Evolutionary conservation across 2,888 invertebrate genomes (phyloP), one percentile per base, ranked within the genome.

Genomic region (Yponomeuta sedellus): DNA sequence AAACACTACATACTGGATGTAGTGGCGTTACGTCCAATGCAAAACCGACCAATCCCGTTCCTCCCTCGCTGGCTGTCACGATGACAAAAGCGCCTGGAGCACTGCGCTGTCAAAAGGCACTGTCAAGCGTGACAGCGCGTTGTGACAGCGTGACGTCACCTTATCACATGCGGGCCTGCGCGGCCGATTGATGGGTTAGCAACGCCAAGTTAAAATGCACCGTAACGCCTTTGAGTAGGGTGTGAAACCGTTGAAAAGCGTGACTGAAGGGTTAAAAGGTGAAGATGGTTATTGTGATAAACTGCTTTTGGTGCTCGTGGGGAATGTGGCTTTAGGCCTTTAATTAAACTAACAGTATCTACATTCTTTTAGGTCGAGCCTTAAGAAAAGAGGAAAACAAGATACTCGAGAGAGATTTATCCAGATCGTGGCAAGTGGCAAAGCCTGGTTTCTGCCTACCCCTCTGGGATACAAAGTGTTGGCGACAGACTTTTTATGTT

Each of bases 181-280:
- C 1, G 25, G 25, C 59, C 44, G 44, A 52, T 16, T 16, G 44
- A 52, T 34, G 34, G 34, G 34, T 34, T 6, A 6, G 8, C 34
- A 8, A 34, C 6, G 34, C 34, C 8, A 34, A 8, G 5, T 3
- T 34, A 34, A 34, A 34, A 34, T 34, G 34, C 34, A 34, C 34
- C 8, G 34, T 34, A 10, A 34, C 8, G 34, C 34, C 34, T 34
- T 8, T 5, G 34, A 34, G 34, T 34, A 34, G 34, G 34, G 34
- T 34, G 1, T 8, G 0, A 6, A 34, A 34, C 8, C 34, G 34
- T 34, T 34, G 8, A 34, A 34, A 6, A 34, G 25, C 3, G 59
- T 22, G 10, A 59, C 11, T 59, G 59, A 59, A n/a, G 58, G 20
- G 59, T 59, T 59, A 25, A 25, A n/a, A 59, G 59, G 59, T 59